Percentiles rank a stretch among this genome's conserved stretches.
Conservation (phyloP, 2,113 vertebrate genomes). For the Nansenia antarctica region DNA sequence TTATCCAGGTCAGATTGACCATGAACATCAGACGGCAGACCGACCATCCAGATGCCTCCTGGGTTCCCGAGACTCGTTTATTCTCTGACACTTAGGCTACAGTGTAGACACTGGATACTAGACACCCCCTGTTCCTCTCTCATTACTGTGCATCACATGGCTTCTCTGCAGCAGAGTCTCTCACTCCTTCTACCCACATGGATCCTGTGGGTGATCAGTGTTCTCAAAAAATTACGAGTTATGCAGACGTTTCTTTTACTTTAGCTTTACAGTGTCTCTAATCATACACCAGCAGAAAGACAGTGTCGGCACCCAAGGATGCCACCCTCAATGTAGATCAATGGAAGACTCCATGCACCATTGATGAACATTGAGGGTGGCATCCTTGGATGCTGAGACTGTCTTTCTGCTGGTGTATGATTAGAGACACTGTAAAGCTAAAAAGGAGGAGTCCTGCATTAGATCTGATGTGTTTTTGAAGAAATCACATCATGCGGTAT, state of each 20-base stretch:
- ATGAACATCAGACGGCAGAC: no score
- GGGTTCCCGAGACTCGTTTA: not conserved
- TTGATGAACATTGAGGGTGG: not conserved
- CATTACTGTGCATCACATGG: slow-evolving; percentile 11
- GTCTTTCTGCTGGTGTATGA: not conserved
- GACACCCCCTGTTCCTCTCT: not conserved
- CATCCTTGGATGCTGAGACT: not conserved
- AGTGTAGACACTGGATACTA: not conserved
- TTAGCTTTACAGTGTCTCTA: not conserved
- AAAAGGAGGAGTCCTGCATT: no score
- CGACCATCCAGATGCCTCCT: no score
- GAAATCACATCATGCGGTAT: no score
- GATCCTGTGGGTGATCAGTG: not conserved
- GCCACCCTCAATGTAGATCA: not conserved
- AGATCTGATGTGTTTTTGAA: no score
- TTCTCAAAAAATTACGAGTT: not conserved
- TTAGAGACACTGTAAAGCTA: not conserved
- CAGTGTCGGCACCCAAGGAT: not conserved
- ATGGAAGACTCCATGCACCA: not conserved
- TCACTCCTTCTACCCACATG: not conserved
- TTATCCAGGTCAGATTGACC: no score
- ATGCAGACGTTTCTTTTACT: no score
- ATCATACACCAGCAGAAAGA: not conserved
- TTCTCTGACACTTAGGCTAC: not conserved
- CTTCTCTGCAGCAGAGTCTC: slow-evolving; percentile 2